Conservation (phyloP, 2,888 invertebrate genomes). For the Altica lythri region DNA sequence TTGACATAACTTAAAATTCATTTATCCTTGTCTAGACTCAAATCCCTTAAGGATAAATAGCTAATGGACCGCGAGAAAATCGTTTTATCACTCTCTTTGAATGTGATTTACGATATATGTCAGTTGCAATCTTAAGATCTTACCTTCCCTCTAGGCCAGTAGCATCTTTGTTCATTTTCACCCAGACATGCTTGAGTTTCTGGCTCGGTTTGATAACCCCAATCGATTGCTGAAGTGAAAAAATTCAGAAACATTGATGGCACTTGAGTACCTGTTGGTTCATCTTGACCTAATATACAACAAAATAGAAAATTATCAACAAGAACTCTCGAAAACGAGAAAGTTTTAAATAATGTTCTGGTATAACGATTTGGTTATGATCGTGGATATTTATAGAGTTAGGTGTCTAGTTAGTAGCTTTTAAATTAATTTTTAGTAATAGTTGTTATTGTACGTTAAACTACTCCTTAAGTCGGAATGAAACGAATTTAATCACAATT, state of each 20-base stretch:
- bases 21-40: background rate
- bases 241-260: slow-evolving; percentile 90
- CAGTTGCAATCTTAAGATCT: slow-evolving; percentile 17
- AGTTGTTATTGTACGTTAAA: too few relatives aligned
- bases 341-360: background rate
- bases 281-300: slow-evolving; percentile 70
- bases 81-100: slow-evolving; percentile 5
- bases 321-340: background rate
- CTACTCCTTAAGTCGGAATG: too few relatives aligned
- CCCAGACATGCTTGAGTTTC: slow-evolving; percentile 77
- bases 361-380: too few relatives aligned
- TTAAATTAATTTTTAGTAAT: too few relatives aligned
- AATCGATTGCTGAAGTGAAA: slow-evolving; percentile 84
- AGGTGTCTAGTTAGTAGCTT: too few relatives aligned
- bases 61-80: background rate
- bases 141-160: slow-evolving; percentile 86
- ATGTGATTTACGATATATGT: slow-evolving; percentile 15
- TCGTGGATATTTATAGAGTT: too few relatives aligned
- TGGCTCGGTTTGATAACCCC: slow-evolving; percentile 85
- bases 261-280: slow-evolving; percentile 86
- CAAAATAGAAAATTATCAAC: background rate
- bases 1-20: too few relatives aligned
- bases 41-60: background rate
- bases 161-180: slow-evolving; percentile 72
- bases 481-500: too few relatives aligned